phyloP scores from a whole-genome alignment of 2,888 invertebrate genomes.

The Carcina quercana region DNA sequence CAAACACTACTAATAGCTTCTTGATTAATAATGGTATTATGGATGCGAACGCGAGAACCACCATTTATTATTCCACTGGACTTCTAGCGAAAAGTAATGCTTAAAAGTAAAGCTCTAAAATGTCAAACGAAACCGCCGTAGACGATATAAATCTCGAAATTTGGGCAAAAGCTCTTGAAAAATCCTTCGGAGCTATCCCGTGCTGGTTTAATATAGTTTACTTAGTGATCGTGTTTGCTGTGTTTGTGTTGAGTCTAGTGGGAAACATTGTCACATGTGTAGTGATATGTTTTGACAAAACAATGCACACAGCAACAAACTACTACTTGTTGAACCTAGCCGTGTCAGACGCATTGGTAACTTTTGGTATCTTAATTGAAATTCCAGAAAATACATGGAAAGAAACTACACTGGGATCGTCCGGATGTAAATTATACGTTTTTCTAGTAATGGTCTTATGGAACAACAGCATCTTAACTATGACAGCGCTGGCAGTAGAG shows the following conservation, averaged over 20 bases:
- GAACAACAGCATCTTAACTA: constrained; percentile 43
- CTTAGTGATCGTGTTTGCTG: constrained; percentile 19
- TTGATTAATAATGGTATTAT: too few species aligned
- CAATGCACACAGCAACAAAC: constrained; percentile 57
- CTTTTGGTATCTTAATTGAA: constrained; percentile 44
- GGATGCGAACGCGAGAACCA: not conserved
- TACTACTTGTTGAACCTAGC: constrained; percentile 56
- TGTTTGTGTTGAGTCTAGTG: constrained; percentile 35
- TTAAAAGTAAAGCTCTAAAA: constrained; percentile 7
- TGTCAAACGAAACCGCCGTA: constrained; percentile 12
- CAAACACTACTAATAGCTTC: constrained; percentile 6
- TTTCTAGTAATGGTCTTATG: constrained; percentile 36
- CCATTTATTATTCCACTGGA: too few species aligned
- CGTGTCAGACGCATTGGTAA: constrained; percentile 45
- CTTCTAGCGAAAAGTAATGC: constrained; percentile 2
- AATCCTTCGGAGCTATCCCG: constrained; percentile 20
- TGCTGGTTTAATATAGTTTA: constrained; percentile 22
- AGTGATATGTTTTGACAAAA: constrained; percentile 48
- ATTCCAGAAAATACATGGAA: constrained; percentile 20
- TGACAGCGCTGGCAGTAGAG: constrained; percentile 46
- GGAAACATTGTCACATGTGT: constrained; percentile 57
- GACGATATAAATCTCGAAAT: constrained; percentile 68
- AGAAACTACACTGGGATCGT: too few species aligned
- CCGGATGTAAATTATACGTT: constrained; percentile 38
- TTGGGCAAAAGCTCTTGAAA: constrained; percentile 31